Evolutionary conservation across 2,888 invertebrate genomes (phyloP).

Genomic region (Drosophila longiperda): DNA sequence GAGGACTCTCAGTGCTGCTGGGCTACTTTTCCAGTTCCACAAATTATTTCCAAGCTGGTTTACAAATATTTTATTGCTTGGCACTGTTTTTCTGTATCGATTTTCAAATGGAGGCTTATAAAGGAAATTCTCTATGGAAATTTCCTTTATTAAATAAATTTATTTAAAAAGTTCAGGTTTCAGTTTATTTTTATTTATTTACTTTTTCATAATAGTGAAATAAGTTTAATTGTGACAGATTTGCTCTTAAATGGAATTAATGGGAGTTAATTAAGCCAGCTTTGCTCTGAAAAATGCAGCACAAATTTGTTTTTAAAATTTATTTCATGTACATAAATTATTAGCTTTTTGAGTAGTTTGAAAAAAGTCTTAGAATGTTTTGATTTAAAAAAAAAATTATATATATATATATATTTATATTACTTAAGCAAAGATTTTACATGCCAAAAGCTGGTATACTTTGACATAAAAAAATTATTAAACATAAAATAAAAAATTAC

Average conservation of each 20-base stretch:
- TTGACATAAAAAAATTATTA: background rate
- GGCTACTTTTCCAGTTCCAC: constrained; percentile 2
- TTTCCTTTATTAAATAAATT: background rate
- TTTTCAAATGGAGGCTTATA: background rate
- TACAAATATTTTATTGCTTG: background rate
- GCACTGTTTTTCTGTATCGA: background rate
- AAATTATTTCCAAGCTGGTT: background rate
- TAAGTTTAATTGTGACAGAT: background rate
- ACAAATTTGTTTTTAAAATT: background rate
- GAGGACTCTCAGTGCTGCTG: constrained; percentile 13
- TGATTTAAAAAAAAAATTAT: background rate
- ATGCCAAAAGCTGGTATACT: background rate
- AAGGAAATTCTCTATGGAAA: background rate
- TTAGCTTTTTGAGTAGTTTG: background rate
- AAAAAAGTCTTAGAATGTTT: background rate
- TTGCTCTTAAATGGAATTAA: background rate
- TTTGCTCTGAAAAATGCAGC: background rate
- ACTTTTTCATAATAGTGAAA: background rate
- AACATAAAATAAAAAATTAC: background rate
- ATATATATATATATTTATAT: background rate
- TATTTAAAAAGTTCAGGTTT: background rate
- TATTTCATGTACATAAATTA: background rate
- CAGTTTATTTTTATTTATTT: background rate
- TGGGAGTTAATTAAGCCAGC: background rate
- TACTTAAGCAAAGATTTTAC: background rate